Conservation (phyloP, 1,140 invertebrate genomes). For the Hypsibius dujardini region DNA sequence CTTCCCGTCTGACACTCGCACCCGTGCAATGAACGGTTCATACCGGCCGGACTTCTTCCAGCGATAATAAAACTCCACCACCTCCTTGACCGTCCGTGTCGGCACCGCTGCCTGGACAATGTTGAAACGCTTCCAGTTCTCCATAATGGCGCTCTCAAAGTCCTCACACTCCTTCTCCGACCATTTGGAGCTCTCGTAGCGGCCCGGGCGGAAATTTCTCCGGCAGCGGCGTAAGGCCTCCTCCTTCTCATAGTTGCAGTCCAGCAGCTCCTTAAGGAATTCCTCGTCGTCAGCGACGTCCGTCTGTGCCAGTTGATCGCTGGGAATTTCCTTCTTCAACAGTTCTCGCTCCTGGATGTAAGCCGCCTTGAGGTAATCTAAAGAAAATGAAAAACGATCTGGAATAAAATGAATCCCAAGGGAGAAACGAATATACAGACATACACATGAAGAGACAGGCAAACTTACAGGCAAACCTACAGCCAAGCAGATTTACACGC, state of each 20-base stretch:
- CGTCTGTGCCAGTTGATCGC: neutral
- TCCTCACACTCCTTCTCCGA: constrained; percentile 12
- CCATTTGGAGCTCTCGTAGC: constrained; percentile 9
- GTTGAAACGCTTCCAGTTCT: constrained; percentile 13
- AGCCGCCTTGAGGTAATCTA: neutral
- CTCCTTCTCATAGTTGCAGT: constrained; percentile 5
- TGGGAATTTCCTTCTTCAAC: neutral
- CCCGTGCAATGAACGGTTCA: neutral
- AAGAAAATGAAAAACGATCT: neutral
- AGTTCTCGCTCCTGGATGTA: constrained; percentile 9
- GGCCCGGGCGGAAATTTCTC: constrained; percentile 7
- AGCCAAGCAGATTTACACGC: too few species aligned
- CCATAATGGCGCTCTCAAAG: neutral
- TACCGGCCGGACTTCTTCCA: constrained; percentile 12
- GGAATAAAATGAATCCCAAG: neutral
- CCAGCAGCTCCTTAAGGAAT: constrained; percentile 13
- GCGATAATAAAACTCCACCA: constrained; percentile 11
- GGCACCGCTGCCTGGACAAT: neutral
- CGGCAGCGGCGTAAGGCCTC: constrained; percentile 13
- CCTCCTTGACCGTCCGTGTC: neutral
- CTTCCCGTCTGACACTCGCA: neutral
- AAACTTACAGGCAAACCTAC: too few species aligned
- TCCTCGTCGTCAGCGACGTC: constrained; percentile 15
- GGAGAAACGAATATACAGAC: too few species aligned
- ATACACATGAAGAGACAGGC: too few species aligned